Conservation (phyloP, 2,113 vertebrate species). For the Chaetops frenatus region DNA sequence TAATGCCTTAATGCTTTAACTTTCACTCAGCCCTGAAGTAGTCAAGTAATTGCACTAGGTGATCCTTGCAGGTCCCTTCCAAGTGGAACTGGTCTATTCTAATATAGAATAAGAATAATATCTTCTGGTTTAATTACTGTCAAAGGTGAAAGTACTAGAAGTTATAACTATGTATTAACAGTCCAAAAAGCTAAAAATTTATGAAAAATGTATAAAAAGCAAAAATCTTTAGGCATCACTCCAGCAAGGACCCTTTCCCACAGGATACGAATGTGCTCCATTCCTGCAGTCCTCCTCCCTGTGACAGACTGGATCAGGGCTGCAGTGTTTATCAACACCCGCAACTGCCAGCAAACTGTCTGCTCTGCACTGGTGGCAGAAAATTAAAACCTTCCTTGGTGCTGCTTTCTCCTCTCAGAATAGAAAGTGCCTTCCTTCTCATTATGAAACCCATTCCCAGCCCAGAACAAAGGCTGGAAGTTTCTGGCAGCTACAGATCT, state of each 20-base stretch:
- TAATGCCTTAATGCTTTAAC: background rate
- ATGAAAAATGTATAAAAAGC: background rate
- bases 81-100: background rate
- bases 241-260: background rate
- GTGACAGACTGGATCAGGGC: background rate
- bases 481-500: conserved; percentile 1
- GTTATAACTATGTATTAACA: background rate
- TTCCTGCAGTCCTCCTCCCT: background rate
- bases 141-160: background rate
- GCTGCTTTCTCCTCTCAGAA: conserved; percentile 24
- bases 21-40: background rate
- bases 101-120: background rate
- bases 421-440: conserved; percentile 12
- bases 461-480: conserved; percentile 20
- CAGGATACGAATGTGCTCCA: rapidly evolving
- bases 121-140: background rate
- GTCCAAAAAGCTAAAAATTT: background rate
- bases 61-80: background rate
- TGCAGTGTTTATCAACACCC: background rate
- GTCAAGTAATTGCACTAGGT: background rate
- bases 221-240: background rate
- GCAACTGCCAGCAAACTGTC: background rate
- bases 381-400: conserved; percentile 14
- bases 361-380: background rate
- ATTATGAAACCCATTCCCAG: background rate